Base-by-base conservation (phyloP, 1,140 invertebrate species). In the Hyles euphorbiae region DNA sequence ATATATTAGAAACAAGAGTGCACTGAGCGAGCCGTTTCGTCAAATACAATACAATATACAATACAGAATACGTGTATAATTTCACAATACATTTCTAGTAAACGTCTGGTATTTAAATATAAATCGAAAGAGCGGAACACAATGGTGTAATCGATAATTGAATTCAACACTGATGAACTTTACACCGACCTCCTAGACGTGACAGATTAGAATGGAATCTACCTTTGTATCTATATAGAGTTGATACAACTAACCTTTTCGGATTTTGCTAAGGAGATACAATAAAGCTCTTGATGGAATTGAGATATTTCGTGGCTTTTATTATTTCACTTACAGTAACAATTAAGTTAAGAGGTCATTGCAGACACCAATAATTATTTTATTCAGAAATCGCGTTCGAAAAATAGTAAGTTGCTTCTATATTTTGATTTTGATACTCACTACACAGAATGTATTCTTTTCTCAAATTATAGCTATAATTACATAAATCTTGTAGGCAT, bases 101-200 rank as follows among this genome's bases (percentile, higher is more conserved):
- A 88, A 86, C 75, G 81, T 68, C 68, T 88, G 83, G 77, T 88
- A 88, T 88, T 88, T 88, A 88, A 87, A 88, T 88, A 88, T 88
- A 83, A 87, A 83, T 84, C 83, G 79, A 86, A 81, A 86, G 85
- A 88, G 77, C 82, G 77, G 81, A 88, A 85, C 76, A 87, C 84
- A 88, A 88, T 88, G 82, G 79, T 84, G 83, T 85, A 87, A 88
- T 87, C 81, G 83, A 82, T 87, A 88, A 88, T 88, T 88, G 85
- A 88, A 88, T 87, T 87, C 84, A 85, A 77, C 79, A 85, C 81
- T 88, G 83, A 87, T 88, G 85, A 88, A 88, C 85, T 88, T 87
- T 88, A 88, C 80, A 88, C 83, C 81, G 76, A 87, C 83, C 83
- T 84, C 81, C 65, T 80, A 81, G 70, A 88, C 85, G 85, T 88